These are phyloP conservation scores for Ptilorrhoa leucosticta DNA, from an alignment of 2,113 vertebrate species.

Conservation along the genomic window DNA sequence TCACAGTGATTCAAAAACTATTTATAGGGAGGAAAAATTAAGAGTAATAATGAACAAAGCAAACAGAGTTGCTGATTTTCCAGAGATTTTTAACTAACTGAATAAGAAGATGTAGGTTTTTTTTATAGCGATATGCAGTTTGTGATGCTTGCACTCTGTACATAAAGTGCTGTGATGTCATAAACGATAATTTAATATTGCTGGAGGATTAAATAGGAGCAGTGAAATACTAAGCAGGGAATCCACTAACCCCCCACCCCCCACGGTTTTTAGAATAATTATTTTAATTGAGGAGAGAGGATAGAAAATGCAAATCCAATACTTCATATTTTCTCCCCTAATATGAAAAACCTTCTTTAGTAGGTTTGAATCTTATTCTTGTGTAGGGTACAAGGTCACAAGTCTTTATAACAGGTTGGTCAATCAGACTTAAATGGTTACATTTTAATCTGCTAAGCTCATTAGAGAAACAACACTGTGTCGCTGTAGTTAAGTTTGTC, in stretches of 20 bases:
- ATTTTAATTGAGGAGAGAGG: not conserved
- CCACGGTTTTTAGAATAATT: not conserved
- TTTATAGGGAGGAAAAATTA: not conserved
- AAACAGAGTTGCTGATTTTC: not conserved
- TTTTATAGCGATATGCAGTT: not conserved
- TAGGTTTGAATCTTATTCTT: not conserved
- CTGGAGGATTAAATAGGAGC: not conserved
- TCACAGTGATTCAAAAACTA: not conserved
- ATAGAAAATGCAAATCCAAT: not conserved
- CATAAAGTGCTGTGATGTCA: not conserved
- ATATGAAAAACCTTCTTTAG: not conserved
- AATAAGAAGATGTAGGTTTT: not conserved
- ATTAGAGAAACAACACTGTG: not conserved
- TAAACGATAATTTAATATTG: not conserved
- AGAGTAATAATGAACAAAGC: not conserved
- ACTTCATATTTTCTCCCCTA: not conserved
- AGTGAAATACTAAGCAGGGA: not conserved
- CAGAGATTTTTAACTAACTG: not conserved
- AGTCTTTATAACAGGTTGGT: not conserved
- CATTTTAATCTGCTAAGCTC: constrained; percentile 56
- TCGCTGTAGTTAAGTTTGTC: not conserved
- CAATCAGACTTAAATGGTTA: constrained; percentile 32
- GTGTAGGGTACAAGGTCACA: not conserved
- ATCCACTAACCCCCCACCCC: not conserved
- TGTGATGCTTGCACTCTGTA: not conserved